Conservation (phyloP, 2,888 invertebrate genomes). For the Doris montereyensis region DNA sequence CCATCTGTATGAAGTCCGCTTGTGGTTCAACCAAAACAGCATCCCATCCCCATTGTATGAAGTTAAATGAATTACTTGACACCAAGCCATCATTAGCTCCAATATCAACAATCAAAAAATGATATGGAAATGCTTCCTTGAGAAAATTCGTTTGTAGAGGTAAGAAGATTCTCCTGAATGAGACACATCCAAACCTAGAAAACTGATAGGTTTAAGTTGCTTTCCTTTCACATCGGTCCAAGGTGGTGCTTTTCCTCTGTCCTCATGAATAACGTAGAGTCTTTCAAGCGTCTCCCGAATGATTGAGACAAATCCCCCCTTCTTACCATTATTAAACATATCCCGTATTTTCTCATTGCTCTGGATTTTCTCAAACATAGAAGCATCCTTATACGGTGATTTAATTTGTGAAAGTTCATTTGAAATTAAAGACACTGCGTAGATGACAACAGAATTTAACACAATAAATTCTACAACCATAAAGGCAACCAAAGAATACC, state of each 20-base stretch:
- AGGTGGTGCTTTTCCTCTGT: background rate
- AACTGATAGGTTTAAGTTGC: background rate
- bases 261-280: slow-evolving; percentile 49
- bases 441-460: slow-evolving; percentile 49
- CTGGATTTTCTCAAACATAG: slow-evolving; percentile 49
- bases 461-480: slow-evolving; percentile 52
- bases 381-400: background rate
- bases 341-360: slow-evolving; percentile 41
- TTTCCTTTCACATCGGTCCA: background rate
- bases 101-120: slow-evolving; percentile 58
- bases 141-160: slow-evolving; percentile 52
- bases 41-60: slow-evolving; percentile 64
- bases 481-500: too few relatives aligned
- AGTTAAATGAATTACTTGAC: slow-evolving; percentile 64
- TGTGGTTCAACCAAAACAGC: slow-evolving; percentile 65
- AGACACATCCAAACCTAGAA: slow-evolving; percentile 59
- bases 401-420: slow-evolving; percentile 42
- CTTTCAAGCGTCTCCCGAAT: slow-evolving; percentile 57
- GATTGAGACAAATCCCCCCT: slow-evolving; percentile 51
- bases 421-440: slow-evolving; percentile 39
- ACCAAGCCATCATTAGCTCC: slow-evolving; percentile 65
- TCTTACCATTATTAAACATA: slow-evolving; percentile 50
- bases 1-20: slow-evolving; percentile 50
- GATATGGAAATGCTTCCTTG: slow-evolving; percentile 44
- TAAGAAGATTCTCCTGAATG: slow-evolving; percentile 57